These are phyloP conservation scores for Vimba vimba DNA, from an alignment of 2,113 vertebrate genomes.

Conservation along the genomic window DNA sequence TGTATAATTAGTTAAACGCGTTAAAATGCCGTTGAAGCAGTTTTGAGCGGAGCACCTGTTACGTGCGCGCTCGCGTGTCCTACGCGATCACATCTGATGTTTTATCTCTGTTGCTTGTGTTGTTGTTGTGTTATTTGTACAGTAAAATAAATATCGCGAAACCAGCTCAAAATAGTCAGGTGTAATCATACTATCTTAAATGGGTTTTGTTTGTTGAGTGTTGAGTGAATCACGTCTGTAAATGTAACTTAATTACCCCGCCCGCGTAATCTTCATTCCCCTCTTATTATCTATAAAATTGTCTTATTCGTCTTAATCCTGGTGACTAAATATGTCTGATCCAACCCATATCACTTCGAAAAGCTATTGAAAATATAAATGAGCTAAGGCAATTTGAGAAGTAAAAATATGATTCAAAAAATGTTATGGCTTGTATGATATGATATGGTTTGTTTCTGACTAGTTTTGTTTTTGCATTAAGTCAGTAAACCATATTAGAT, in stretches of 20 bases:
- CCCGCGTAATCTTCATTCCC: neutral
- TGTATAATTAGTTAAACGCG: neutral
- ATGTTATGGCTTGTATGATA: neutral
- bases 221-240: neutral
- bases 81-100: neutral
- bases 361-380: neutral
- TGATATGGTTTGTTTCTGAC: neutral
- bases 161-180: neutral
- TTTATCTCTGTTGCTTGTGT: neutral
- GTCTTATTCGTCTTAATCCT: neutral
- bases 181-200: neutral
- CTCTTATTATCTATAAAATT: neutral
- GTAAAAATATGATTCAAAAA: neutral
- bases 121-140: neutral
- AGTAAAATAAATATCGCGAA: neutral
- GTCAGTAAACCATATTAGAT: neutral
- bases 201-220: neutral
- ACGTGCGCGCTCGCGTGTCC: neutral
- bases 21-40: neutral
- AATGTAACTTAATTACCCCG: neutral
- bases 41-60: conserved; percentile 36
- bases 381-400: neutral
- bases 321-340: neutral
- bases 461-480: neutral
- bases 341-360: neutral